A percentile compares a stretch with the other conserved stretches of the same genome.
phyloP scores from a whole-genome alignment of 2,113 vertebrate genomes.

The Ancistrus triradiatus region DNA sequence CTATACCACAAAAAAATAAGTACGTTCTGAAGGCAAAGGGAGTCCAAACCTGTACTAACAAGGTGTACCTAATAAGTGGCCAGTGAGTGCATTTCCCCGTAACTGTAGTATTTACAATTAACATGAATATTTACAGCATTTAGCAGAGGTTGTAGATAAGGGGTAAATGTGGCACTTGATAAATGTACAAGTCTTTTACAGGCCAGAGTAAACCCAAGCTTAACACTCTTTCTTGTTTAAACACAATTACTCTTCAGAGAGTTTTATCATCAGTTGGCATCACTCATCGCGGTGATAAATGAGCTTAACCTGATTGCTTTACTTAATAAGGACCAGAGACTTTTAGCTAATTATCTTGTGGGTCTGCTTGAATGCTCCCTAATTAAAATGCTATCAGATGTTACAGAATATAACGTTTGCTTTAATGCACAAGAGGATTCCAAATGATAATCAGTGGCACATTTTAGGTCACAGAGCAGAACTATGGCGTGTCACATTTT shows the following conservation, averaged over 20 bases:
- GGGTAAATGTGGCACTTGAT: no score
- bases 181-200: no score
- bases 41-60: no score
- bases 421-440: constrained; percentile 36
- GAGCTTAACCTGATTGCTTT: constrained; percentile 50
- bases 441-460: constrained; percentile 45
- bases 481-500: constrained; percentile 12
- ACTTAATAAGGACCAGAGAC: constrained; percentile 38
- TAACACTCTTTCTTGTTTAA: constrained; percentile 19
- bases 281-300: constrained; percentile 44
- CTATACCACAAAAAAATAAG: no score
- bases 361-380: constrained; percentile 49
- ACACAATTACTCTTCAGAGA: constrained; percentile 12
- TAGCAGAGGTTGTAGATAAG: no score
- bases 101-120: no score
- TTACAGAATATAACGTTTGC: constrained; percentile 53
- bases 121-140: no score
- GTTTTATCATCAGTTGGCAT: constrained; percentile 14
- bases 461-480: constrained; percentile 44
- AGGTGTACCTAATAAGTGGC: no score
- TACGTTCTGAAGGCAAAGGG: no score
- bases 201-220: constrained; percentile 20
- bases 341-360: constrained; percentile 55
- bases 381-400: constrained; percentile 64
- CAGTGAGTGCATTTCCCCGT: no score